phyloP scores from a whole-genome alignment of 2,888 invertebrate species.

The Phyllotreta cruciferae region DNA sequence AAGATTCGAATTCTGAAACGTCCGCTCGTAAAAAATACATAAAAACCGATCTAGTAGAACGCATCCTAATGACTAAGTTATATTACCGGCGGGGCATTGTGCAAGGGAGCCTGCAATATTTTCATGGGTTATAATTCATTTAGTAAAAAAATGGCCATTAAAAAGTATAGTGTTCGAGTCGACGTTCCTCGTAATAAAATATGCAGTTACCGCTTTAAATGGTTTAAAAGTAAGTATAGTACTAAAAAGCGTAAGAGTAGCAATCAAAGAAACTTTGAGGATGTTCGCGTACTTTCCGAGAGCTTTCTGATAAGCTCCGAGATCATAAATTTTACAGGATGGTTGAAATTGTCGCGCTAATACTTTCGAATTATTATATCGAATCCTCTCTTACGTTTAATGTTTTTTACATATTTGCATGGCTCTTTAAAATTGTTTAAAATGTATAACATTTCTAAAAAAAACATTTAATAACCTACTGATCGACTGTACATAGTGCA shows the following conservation, averaged over 20 bases:
- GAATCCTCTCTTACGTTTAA: too few species aligned
- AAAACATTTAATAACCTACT: too few species aligned
- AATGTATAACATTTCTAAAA: too few species aligned
- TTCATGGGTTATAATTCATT: constrained; percentile 43
- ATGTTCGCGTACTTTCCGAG: constrained; percentile 27
- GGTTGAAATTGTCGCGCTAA: too few species aligned
- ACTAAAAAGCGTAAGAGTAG: constrained; percentile 25
- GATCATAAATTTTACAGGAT: constrained; percentile 17
- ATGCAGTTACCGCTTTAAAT: constrained; percentile 32
- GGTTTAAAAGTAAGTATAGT: constrained; percentile 28
- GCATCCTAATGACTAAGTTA: constrained; percentile 54
- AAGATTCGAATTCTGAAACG: constrained; percentile 47
- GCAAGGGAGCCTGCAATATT: constrained; percentile 47
- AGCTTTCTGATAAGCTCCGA: constrained; percentile 26
- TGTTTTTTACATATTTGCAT: too few species aligned
- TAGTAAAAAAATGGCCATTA: constrained; percentile 37
- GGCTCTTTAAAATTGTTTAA: too few species aligned
- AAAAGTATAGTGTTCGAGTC: constrained; percentile 34
- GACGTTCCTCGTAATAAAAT: constrained; percentile 37
- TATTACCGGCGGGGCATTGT: constrained; percentile 50
- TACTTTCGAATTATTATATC: too few species aligned
- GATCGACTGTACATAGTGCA: too few species aligned
- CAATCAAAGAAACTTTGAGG: constrained; percentile 30
- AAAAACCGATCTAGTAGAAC: constrained; percentile 56
- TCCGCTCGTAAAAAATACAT: constrained; percentile 53